Percentiles rank a stretch among this genome's conserved stretches.
phyloP scores from a whole-genome alignment of 2,113 vertebrate species.

The Phyllopteryx taeniolatus region DNA sequence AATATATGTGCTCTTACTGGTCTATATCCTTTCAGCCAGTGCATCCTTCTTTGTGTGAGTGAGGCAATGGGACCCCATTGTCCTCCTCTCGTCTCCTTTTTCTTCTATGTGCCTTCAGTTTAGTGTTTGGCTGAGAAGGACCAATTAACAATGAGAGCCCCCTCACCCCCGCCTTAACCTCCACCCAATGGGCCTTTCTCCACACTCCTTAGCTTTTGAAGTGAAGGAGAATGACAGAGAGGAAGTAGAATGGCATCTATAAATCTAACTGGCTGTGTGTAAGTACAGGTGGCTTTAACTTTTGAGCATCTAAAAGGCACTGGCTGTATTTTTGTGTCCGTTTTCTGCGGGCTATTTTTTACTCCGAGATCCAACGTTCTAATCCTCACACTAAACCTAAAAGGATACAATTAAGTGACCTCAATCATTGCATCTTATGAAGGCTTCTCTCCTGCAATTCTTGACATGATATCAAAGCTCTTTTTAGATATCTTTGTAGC shows the following conservation, averaged over 20 bases:
- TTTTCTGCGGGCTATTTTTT: neutral
- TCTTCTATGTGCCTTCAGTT: conserved; percentile 67
- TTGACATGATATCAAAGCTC: too few relatives aligned
- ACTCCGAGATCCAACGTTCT: too few relatives aligned
- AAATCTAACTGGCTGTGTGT: conserved; percentile 58
- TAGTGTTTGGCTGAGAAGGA: conserved; percentile 83
- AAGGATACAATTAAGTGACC: too few relatives aligned
- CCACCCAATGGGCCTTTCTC: conserved; percentile 70
- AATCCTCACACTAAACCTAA: too few relatives aligned
- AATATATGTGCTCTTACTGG: conserved; percentile 37
- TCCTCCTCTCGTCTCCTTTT: conserved; percentile 69
- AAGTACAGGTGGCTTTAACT: conserved; percentile 47
- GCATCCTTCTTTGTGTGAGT: conserved; percentile 55
- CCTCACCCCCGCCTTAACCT: conserved; percentile 47
- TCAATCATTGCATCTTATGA: too few relatives aligned
- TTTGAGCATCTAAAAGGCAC: neutral
- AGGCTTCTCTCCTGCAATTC: too few relatives aligned
- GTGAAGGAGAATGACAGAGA: conserved; percentile 63
- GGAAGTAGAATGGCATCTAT: conserved; percentile 73
- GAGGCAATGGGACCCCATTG: conserved; percentile 78
- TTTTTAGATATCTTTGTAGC: neutral
- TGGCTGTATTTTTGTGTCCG: neutral
- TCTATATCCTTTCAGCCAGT: conserved; percentile 44
- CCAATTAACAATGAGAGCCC: conserved; percentile 85
- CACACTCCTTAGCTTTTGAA: conserved; percentile 79